Conservation (phyloP, 2,888 invertebrate species). For the Omphaloscelis lunosa region DNA sequence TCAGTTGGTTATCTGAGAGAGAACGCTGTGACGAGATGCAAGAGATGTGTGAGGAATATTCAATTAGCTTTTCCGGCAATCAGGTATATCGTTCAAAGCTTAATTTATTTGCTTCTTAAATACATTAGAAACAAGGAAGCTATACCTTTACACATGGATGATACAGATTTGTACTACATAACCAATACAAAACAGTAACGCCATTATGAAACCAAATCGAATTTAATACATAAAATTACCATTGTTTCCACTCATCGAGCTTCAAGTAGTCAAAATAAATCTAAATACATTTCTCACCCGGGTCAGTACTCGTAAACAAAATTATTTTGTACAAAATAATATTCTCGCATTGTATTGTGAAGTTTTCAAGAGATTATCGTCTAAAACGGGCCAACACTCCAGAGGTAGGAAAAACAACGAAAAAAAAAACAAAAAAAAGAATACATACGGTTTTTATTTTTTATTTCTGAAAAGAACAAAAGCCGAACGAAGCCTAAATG, state of each 20-base stretch:
- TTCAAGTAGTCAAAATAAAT: slow-evolving; percentile 40
- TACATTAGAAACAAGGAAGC: neutral
- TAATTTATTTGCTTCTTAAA: neutral
- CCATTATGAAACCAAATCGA: slow-evolving; percentile 23
- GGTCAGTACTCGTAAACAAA: slow-evolving; percentile 40
- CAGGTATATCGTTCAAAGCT: neutral
- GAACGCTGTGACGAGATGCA: neutral
- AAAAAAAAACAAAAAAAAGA: slow-evolving; percentile 40
- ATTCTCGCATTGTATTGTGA: slow-evolving; percentile 38
- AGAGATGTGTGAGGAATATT: neutral
- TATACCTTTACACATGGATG: neutral
- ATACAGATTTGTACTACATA: neutral
- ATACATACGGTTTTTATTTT: slow-evolving; percentile 57
- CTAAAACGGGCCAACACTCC: slow-evolving; percentile 45
- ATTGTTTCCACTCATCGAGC: slow-evolving; percentile 20
- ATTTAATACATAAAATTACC: slow-evolving; percentile 40
- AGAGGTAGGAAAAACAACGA: slow-evolving; percentile 51
- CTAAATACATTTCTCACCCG: slow-evolving; percentile 43
- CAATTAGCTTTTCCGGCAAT: neutral
- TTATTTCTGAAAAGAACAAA: slow-evolving; percentile 65
- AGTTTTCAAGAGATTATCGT: slow-evolving; percentile 59
- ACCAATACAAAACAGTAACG: neutral
- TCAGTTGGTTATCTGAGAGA: neutral
- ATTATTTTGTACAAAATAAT: slow-evolving; percentile 35
- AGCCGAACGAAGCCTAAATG: slow-evolving; percentile 67